A percentile compares a stretch with the other conserved stretches of the same genome.
Conservation (phyloP, 2,888 invertebrate species). For the Ophonus ardosiacus region DNA sequence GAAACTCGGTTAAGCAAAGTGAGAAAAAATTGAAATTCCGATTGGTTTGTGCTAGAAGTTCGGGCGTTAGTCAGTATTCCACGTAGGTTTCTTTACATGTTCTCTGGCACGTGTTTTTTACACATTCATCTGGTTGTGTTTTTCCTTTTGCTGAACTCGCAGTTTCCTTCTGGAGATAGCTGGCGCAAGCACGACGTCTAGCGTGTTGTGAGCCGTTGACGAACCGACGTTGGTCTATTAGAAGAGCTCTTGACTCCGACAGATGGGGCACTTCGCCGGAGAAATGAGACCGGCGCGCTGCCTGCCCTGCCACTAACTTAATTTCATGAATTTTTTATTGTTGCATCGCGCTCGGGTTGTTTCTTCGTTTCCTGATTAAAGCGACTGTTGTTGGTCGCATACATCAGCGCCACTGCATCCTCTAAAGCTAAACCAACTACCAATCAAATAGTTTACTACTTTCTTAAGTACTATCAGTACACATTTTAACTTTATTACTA, state of each 20-base stretch:
- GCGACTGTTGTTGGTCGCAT: slow-evolving; percentile 29
- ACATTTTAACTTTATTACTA: neutral
- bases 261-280: slow-evolving; percentile 57
- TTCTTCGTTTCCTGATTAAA: slow-evolving; percentile 33
- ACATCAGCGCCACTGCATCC: neutral
- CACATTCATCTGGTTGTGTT: slow-evolving; percentile 6
- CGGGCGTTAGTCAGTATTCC: slow-evolving; percentile 4
- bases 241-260: slow-evolving; percentile 60
- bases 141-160: slow-evolving; percentile 24
- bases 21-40: neutral
- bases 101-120: neutral
- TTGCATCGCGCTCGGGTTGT: slow-evolving; percentile 21
- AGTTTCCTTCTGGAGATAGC: slow-evolving; percentile 28
- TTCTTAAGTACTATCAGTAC: neutral
- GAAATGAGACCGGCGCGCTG: slow-evolving; percentile 46
- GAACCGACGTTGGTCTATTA: slow-evolving; percentile 57
- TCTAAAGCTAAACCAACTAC: neutral
- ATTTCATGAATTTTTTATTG: slow-evolving; percentile 60
- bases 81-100: slow-evolving; percentile 10
- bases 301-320: slow-evolving; percentile 55
- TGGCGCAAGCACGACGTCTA: neutral
- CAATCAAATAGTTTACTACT: slow-evolving; percentile 11
- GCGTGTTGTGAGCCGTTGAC: slow-evolving; percentile 51
- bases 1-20: neutral
- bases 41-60: neutral